These are phyloP conservation scores for Pelodiscus sinensis DNA, from an alignment of 2,113 vertebrate genomes.

Conservation along the genomic window DNA sequence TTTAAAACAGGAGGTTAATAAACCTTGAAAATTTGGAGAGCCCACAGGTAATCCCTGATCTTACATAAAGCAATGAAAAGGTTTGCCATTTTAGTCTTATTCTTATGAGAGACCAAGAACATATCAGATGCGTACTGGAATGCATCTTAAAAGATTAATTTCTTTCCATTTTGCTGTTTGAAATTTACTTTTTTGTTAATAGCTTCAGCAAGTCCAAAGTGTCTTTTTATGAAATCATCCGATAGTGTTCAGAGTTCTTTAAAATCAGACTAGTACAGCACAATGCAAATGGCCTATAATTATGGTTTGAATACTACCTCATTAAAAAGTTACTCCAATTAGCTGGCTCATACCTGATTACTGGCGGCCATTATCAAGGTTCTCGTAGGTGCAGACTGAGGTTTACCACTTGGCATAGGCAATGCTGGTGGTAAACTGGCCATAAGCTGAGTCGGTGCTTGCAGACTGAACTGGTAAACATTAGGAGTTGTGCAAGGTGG, in stretches of 20 bases:
- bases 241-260: not conserved
- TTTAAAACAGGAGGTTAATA: not conserved
- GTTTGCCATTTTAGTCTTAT: not conserved
- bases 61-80: not conserved
- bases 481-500: constrained; percentile 83
- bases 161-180: constrained; percentile 9
- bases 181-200: not conserved
- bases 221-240: not conserved
- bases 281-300: not conserved
- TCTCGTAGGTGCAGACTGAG: constrained; percentile 78
- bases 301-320: not conserved
- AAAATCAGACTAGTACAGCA: constrained; percentile 12
- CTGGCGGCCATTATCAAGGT: constrained; percentile 85
- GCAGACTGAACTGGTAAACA: constrained; percentile 86
- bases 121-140: not conserved
- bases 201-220: not conserved
- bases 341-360: constrained; percentile 86
- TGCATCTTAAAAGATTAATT: accelerated
- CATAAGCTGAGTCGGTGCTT: constrained; percentile 81
- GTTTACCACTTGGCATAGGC: constrained; percentile 84
- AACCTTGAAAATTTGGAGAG: not conserved
- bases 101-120: not conserved
- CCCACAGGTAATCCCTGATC: not conserved
- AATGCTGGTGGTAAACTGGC: constrained; percentile 83
- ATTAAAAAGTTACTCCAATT: constrained; percentile 18